A percentile compares a stretch with the other conserved stretches of the same genome.
Evolutionary conservation across 37 sponge, comb jelly and placozoan genomes (phyloP).

Genomic region (Agelas oroides): DNA sequence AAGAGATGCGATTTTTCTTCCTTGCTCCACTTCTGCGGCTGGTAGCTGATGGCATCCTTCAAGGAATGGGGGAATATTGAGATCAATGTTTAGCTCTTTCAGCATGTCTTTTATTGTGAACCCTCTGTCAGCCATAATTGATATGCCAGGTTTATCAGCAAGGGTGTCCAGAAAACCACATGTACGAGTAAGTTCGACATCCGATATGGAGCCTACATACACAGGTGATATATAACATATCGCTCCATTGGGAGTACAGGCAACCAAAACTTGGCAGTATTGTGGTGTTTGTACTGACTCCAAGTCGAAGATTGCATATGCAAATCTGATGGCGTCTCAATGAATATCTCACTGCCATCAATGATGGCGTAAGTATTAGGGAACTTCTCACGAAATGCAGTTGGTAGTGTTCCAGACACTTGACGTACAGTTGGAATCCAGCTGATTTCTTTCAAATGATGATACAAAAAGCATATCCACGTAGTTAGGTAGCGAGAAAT

Average conservation of each 20-base stretch:
- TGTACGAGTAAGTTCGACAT: no score
- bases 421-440: conserved; percentile 34
- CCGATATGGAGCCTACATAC: conserved; percentile 39
- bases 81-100: conserved; percentile 39
- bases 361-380: conserved; percentile 51
- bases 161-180: conserved; percentile 47
- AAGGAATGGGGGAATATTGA: conserved; percentile 70
- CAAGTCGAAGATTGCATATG: conserved; percentile 43
- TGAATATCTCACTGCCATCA: conserved; percentile 48
- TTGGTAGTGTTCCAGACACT: conserved; percentile 35
- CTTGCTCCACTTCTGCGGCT: conserved; percentile 43
- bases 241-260: conserved; percentile 37
- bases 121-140: conserved; percentile 69
- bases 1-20: conserved; percentile 53
- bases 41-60: conserved; percentile 53
- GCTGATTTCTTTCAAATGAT: conserved; percentile 23
- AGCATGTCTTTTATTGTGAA: conserved; percentile 69
- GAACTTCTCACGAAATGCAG: conserved; percentile 27
- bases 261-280: conserved; percentile 61
- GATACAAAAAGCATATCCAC: conserved; percentile 37
- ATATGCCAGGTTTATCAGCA: conserved; percentile 43
- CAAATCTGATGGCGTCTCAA: conserved; percentile 42
- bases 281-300: conserved; percentile 64
- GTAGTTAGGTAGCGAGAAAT: conserved; percentile 26
- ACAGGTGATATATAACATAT: conserved; percentile 42